A percentile compares a stretch with the other conserved stretches of the same genome.
phyloP scores from a whole-genome alignment of 1,140 invertebrate genomes.

The Eueides isabella region DNA sequence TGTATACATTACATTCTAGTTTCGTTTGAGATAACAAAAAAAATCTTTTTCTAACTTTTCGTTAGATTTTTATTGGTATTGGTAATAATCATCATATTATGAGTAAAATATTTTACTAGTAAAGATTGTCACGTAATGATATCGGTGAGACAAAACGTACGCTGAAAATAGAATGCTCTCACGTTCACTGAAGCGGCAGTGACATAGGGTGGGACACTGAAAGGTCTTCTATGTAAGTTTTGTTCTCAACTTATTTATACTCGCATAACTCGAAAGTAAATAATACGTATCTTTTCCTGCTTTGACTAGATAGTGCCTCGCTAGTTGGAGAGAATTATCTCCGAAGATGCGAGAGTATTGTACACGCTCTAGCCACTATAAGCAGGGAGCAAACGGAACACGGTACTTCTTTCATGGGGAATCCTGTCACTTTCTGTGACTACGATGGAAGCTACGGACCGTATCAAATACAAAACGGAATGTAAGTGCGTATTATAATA shows the following conservation, averaged over 20 bases:
- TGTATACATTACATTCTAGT: no score
- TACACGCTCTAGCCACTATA: constrained; percentile 74
- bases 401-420: constrained; percentile 76
- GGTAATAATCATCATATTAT: no score
- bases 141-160: constrained; percentile 31
- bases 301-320: constrained; percentile 59
- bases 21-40: no score
- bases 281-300: neutral
- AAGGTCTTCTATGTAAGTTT: constrained; percentile 43
- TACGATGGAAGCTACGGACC: constrained; percentile 84
- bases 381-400: constrained; percentile 77
- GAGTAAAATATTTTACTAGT: constrained; percentile 7
- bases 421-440: constrained; percentile 79
- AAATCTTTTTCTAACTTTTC: no score
- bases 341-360: constrained; percentile 83
- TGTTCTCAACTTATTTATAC: constrained; percentile 32
- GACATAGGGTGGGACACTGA: constrained; percentile 47
- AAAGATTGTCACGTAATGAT: constrained; percentile 28
- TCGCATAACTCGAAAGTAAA: neutral
- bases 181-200: constrained; percentile 45
- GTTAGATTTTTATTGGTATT: no score
- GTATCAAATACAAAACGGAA: constrained; percentile 78
- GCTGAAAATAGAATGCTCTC: constrained; percentile 43
- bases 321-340: constrained; percentile 81
- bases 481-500: constrained; percentile 70